Evolutionary conservation across 2,797 vertebrate species (phyloP).

Genomic region (Gymnoscopelus microlampas): DNA sequence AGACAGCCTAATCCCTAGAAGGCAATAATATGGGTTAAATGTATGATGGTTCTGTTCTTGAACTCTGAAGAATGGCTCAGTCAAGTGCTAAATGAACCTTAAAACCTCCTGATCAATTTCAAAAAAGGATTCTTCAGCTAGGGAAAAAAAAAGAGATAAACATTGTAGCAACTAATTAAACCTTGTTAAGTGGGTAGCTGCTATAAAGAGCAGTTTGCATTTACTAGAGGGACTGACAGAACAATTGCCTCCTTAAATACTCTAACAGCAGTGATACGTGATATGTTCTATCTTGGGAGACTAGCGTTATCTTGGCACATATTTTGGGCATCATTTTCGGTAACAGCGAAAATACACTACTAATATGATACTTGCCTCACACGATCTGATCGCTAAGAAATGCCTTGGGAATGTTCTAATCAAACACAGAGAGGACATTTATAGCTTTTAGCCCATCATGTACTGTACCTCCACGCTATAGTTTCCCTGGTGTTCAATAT

Average conservation of each 20-base stretch:
- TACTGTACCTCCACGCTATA: conserved; percentile 64
- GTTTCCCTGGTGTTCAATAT: conserved; percentile 77
- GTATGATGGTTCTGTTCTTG: too few relatives aligned
- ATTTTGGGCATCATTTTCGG: conserved; percentile 55
- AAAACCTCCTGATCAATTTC: too few relatives aligned
- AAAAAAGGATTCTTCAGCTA: too few relatives aligned
- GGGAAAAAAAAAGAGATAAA: too few relatives aligned
- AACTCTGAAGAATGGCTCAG: too few relatives aligned
- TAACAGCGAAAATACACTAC: conserved; percentile 60
- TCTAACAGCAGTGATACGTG: conserved; percentile 28
- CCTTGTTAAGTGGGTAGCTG: conserved; percentile 21
- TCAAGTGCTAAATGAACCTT: too few relatives aligned
- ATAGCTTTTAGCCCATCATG: conserved; percentile 72
- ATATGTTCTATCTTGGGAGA: conserved; percentile 37
- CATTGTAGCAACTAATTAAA: too few relatives aligned
- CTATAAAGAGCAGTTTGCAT: conserved; percentile 24
- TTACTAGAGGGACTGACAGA: conserved; percentile 41
- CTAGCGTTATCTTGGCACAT: conserved; percentile 37
- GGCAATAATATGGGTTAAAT: too few relatives aligned
- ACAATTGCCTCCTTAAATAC: conserved; percentile 61
- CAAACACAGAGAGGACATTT: conserved; percentile 66
- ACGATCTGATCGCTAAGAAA: conserved; percentile 60
- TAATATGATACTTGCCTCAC: conserved; percentile 53
- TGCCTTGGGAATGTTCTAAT: conserved; percentile 61
- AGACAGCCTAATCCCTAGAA: too few relatives aligned